phyloP scores from a whole-genome alignment of 1,140 invertebrate genomes.

The Latrodectus geometricus region DNA sequence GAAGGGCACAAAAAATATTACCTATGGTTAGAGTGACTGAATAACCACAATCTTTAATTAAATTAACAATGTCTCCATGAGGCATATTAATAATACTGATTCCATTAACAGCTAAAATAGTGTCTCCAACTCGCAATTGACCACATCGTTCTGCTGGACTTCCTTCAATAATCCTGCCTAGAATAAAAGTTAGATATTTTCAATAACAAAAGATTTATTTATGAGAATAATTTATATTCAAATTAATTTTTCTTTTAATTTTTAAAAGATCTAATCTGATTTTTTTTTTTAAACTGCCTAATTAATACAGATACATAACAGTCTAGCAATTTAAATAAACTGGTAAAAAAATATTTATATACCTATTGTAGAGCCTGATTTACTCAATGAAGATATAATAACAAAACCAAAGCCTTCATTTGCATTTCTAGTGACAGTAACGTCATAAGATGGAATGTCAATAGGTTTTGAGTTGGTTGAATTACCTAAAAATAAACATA shows the following conservation, averaged over 20 bases:
- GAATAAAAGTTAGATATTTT: constrained; percentile 56
- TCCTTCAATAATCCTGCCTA: constrained; percentile 91
- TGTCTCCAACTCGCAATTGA: constrained; percentile 90
- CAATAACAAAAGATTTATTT: too few relatives aligned
- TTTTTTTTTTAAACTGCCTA: too few relatives aligned
- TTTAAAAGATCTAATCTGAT: too few relatives aligned
- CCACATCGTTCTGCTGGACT: constrained; percentile 95
- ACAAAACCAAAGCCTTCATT: constrained; percentile 99
- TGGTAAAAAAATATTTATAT: constrained; percentile 66
- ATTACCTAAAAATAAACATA: constrained; percentile 46
- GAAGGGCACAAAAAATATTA: neutral
- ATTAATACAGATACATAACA: neutral
- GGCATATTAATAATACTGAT: constrained; percentile 90
- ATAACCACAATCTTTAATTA: constrained; percentile 91
- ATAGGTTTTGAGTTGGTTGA: constrained; percentile 49
- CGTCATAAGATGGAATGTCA: constrained; percentile 77
- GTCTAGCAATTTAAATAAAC: neutral
- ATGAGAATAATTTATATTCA: too few relatives aligned
- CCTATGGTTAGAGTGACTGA: constrained; percentile 80
- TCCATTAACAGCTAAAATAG: constrained; percentile 95
- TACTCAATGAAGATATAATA: constrained; percentile 96
- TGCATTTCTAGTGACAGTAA: constrained; percentile 88
- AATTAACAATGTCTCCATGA: constrained; percentile 95
- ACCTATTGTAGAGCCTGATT: constrained; percentile 93
- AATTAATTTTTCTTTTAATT: too few relatives aligned